Percentiles rank a stretch among this genome's conserved stretches.
Evolutionary conservation across 1,140 invertebrate genomes (phyloP).

Genomic region (Heterodera carotae): DNA sequence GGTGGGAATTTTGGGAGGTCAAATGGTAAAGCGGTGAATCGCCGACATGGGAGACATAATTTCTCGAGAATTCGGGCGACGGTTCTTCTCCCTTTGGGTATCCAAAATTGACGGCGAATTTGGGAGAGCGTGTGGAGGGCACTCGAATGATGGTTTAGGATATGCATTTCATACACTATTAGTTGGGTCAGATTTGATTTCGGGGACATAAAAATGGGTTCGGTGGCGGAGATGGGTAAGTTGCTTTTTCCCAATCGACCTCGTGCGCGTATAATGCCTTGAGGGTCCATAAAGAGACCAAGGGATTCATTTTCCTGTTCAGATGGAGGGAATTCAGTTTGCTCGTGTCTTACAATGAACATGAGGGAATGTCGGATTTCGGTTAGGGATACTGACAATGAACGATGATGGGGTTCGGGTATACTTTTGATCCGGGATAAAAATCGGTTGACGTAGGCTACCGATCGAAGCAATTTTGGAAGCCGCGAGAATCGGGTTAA

Average conservation of each 20-base stretch:
- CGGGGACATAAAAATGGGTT: background rate
- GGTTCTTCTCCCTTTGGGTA: background rate
- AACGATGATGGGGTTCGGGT: background rate
- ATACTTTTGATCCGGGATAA: background rate
- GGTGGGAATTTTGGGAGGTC: background rate
- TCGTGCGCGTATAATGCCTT: background rate
- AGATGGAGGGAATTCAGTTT: background rate
- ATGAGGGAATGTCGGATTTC: background rate
- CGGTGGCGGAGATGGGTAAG: background rate
- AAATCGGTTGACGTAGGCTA: background rate
- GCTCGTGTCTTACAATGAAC: background rate
- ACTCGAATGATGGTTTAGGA: background rate
- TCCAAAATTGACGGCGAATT: background rate
- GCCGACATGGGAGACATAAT: background rate
- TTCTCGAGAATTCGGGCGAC: background rate
- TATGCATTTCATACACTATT: background rate
- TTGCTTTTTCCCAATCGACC: background rate
- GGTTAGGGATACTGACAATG: background rate
- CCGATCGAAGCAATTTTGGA: background rate
- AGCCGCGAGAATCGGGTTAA: background rate
- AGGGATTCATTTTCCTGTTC: background rate
- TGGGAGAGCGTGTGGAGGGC: background rate
- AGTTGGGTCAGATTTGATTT: background rate
- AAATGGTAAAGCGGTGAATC: background rate
- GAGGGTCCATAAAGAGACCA: background rate